Evolutionary conservation across 2,113 vertebrate genomes (phyloP).

Genomic region (Toxotes jaculatrix): DNA sequence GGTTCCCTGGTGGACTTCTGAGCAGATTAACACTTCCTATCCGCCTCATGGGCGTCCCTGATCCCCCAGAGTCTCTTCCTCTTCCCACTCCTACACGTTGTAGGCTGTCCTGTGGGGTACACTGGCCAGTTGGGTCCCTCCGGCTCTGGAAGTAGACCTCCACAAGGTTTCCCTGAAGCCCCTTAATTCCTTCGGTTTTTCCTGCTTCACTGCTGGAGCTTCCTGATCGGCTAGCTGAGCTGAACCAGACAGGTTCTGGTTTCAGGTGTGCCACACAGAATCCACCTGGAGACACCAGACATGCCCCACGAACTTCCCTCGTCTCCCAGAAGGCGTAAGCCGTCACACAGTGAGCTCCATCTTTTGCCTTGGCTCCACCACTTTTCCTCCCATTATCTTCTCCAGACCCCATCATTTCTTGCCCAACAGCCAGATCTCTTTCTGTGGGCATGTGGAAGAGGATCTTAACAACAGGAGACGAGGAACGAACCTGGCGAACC

Average conservation of each 20-base stretch:
- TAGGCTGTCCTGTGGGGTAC: constrained; percentile 82
- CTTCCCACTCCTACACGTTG: constrained; percentile 73
- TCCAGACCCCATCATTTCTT: constrained; percentile 48
- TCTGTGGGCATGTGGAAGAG: constrained; percentile 89
- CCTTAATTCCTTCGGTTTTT: constrained; percentile 65
- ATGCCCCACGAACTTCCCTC: constrained; percentile 86
- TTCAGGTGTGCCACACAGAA: constrained; percentile 90
- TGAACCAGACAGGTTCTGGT: constrained; percentile 89
- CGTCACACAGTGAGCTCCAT: constrained; percentile 88
- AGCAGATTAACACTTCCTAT: constrained; percentile 91
- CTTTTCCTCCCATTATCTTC: constrained; percentile 31
- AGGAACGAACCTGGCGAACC: constrained; percentile 84
- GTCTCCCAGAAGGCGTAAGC: constrained; percentile 91
- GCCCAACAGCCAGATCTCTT: constrained; percentile 62
- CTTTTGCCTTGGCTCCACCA: constrained; percentile 37
- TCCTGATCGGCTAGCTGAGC: constrained; percentile 76
- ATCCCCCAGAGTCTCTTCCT: constrained; percentile 43
- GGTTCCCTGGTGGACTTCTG: constrained; percentile 82
- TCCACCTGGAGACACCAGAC: constrained; percentile 85
- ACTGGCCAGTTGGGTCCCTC: constrained; percentile 84
- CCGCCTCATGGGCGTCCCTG: constrained; percentile 88
- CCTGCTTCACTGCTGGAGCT: constrained; percentile 82
- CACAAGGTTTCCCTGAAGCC: constrained; percentile 84
- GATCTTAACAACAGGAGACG: constrained; percentile 86
- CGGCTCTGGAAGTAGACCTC: constrained; percentile 91